Percentiles rank a stretch among this genome's conserved stretches.
These are phyloP conservation scores for Rhamphomyia laevipes DNA, from an alignment of 2,888 invertebrate species.

Conservation along the genomic window DNA sequence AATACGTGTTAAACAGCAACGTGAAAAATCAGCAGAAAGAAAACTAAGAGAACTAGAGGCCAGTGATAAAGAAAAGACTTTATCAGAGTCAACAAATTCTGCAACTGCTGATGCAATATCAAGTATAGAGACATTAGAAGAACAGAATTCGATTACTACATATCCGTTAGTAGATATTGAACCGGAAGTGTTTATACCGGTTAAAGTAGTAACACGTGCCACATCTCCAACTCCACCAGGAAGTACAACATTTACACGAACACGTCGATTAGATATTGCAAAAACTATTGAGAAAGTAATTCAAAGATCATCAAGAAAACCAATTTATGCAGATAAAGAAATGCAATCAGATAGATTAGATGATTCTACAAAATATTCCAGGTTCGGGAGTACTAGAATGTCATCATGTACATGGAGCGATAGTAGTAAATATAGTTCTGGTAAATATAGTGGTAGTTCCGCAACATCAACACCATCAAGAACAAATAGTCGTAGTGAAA, in stretches of 20 bases:
- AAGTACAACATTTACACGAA: constrained; percentile 48
- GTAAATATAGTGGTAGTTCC: constrained; percentile 27
- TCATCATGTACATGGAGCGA: constrained; percentile 37
- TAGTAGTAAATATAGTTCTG: constrained; percentile 34
- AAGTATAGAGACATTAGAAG: constrained; percentile 24
- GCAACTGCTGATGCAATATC: constrained; percentile 14
- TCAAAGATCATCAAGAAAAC: constrained; percentile 44
- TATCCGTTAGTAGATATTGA: constrained; percentile 15
- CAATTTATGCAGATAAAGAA: constrained; percentile 54
- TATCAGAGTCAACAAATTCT: constrained; percentile 6
- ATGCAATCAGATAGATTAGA: constrained; percentile 62
- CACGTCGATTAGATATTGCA: constrained; percentile 58
- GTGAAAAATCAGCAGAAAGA: constrained; percentile 32
- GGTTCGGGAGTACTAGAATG: constrained; percentile 43
- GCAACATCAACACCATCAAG: constrained; percentile 19
- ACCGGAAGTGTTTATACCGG: constrained; percentile 35
- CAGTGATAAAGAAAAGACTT: constrained; percentile 19
- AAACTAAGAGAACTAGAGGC: constrained; percentile 35
- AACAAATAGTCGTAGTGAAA: constrained; percentile 17
- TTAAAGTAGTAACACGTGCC: constrained; percentile 58
- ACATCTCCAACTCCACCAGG: constrained; percentile 65
- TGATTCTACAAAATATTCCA: constrained; percentile 52
- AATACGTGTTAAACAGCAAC: constrained; percentile 29
- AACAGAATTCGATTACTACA: constrained; percentile 18
- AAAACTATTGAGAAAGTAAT: constrained; percentile 60